Percentiles rank a stretch among this genome's conserved stretches.
phyloP scores from a whole-genome alignment of 2,797 vertebrate species.

The Triplophysa yarkandensis region DNA sequence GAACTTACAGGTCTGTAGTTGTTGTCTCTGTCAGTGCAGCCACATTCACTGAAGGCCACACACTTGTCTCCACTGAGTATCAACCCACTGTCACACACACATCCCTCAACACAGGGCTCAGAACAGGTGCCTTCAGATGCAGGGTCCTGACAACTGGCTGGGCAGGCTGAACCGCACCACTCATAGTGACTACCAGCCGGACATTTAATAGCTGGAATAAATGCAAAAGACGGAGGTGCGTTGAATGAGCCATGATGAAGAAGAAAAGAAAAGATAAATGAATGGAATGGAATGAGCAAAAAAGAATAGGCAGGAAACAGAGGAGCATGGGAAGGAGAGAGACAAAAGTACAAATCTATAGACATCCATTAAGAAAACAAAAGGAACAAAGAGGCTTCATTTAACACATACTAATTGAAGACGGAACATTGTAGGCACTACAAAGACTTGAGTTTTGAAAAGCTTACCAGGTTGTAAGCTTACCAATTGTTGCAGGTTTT shows the following conservation, averaged over 20 bases:
- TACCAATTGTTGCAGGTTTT: slow-evolving; percentile 16
- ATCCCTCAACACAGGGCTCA: slow-evolving; percentile 83
- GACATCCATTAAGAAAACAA: slow-evolving; percentile 1
- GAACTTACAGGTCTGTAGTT: slow-evolving; percentile 79
- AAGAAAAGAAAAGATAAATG: background rate
- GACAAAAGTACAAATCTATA: slow-evolving; percentile 7
- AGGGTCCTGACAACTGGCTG: slow-evolving; percentile 78
- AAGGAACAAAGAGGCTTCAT: background rate
- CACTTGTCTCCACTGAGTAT: slow-evolving; percentile 85
- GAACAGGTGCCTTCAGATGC: slow-evolving; percentile 66
- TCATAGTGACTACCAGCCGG: slow-evolving; percentile 78
- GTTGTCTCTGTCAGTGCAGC: slow-evolving; percentile 77
- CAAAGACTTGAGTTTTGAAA: slow-evolving; percentile 26
- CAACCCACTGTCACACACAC: slow-evolving; percentile 80
- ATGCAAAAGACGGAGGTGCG: slow-evolving; percentile 11
- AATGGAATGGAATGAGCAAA: background rate
- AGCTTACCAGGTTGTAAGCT: slow-evolving; percentile 21
- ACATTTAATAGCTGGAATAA: slow-evolving; percentile 80
- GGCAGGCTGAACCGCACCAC: slow-evolving; percentile 78
- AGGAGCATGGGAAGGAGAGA: background rate
- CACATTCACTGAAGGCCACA: slow-evolving; percentile 79
- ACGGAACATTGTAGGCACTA: background rate
- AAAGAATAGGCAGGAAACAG: background rate
- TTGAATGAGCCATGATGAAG: background rate
- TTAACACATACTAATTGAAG: slow-evolving; percentile 7